Base-by-base conservation (phyloP, 2,888 invertebrate species). In the Cylindroiulus punctatus region DNA sequence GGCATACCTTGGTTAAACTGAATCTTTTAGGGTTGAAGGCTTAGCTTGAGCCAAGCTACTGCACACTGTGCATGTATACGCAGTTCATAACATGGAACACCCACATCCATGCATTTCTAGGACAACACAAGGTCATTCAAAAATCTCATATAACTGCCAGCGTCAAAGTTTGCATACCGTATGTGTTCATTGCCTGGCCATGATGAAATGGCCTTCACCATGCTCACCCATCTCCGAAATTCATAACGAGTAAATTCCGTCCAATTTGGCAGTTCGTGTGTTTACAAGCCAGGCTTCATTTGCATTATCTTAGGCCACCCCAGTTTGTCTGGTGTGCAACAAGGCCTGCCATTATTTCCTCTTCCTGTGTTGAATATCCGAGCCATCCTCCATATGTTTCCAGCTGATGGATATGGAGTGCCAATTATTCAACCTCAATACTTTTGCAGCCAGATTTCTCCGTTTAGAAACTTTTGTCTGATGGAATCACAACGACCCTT, bases 381-480 rank as follows among this genome's bases (percentile, higher is more conserved):
- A 26, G 76, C 8, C 76, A 30, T 76, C 12, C 30, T 76, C 76
- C 76, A 76, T 76, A 26, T 76, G 76, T 32, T 76, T 76, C 76
- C 76, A 76, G 76, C 76, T 76, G 76, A 76, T 76, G 76, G 26
- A 76, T 14, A 76, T 30, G 14, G 32, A 76, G 76, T 76, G 76
- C 76, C 76, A 76, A 76, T 76, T 76, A 76, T 76, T 30, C 30
- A 76, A 76, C 76, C 76, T 76, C 76, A 76, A 76, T 76, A 32
- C 30, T 76, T 32, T 76, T 30, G 76, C 12, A 0, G 32, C 30
- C 17, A 8, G 32, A 76, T 76, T 22, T 65, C 22, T 32, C 12
- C 76, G 52, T 52, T n/a, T 52, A 12, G 12, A 17, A 65, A 65
- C 7, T 65, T 22, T 65, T 76, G 65, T 65, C 26, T 65, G 76